phyloP scores from a whole-genome alignment of 2,797 vertebrate genomes.

The Dryobates pubescens region DNA sequence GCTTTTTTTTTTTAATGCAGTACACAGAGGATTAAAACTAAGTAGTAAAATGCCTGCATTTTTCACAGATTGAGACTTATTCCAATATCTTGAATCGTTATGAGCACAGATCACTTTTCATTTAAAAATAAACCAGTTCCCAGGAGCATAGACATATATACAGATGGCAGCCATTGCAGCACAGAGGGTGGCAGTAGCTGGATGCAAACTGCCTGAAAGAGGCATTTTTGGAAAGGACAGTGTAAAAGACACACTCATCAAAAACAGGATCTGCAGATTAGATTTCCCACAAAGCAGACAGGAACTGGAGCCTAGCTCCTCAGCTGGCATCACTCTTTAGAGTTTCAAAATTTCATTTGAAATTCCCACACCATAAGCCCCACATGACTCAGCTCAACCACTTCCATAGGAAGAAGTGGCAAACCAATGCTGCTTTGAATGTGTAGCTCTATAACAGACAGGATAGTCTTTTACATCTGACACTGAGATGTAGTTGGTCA shows the following conservation, averaged over 20 bases:
- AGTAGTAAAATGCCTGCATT: constrained; percentile 67
- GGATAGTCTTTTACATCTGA: not conserved
- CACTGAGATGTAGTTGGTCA: not conserved
- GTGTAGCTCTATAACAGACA: not conserved
- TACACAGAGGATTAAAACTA: not conserved
- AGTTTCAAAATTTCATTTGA: constrained; percentile 1
- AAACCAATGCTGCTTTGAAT: not conserved
- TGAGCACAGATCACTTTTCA: not conserved
- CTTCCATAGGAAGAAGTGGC: constrained; percentile 20
- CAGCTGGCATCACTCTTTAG: not conserved
- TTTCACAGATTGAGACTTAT: constrained; percentile 59
- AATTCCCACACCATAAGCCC: constrained; percentile 27
- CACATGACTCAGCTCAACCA: constrained; percentile 22
- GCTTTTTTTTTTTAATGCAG: not conserved
- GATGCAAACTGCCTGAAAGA: constrained; percentile 25
- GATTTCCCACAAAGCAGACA: constrained; percentile 10
- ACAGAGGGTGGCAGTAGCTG: constrained; percentile 35
- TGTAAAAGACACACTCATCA: constrained; percentile 1
- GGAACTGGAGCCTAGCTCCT: not conserved
- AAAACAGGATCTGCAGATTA: not conserved
- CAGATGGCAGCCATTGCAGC: constrained; percentile 35
- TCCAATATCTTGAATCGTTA: not conserved
- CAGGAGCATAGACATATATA: constrained; percentile 31
- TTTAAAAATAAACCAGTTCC: constrained; percentile 28
- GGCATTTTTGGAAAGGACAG: not conserved